Base-by-base conservation (phyloP, 2,113 vertebrate genomes). In the Holacanthus passer region DNA sequence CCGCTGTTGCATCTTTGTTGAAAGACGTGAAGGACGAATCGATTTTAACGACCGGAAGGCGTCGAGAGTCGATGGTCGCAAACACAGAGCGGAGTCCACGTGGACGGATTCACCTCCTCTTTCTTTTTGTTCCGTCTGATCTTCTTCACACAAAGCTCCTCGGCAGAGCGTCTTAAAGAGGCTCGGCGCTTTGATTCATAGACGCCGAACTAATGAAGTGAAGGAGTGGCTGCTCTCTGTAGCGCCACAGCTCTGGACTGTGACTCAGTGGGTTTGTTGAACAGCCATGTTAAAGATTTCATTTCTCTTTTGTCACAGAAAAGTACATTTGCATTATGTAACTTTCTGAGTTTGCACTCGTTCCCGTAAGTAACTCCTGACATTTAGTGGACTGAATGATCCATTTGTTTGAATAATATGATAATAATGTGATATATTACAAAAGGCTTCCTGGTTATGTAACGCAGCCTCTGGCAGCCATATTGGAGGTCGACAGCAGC, bases 391-490 rank as follows among this genome's bases (percentile, higher is more conserved):
- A 78, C 63, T 79, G 37, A 84, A 77, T 56, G 50, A 73, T 79
- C 77, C 45, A 9, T 84, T 79, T 83, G 65, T 84, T 79, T 52
- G 64, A 64, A n/a, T 53, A 37, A 55, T 41, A 12, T 55, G 64
- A 82, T 71, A 39, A 81, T 68, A 56, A 72, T 65, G 10, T 35
- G 53, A 77, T 77, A 11, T 68, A 86, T 48, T 55, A 70, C 68
- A 65, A 20, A 17, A 27, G 68, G 37, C 37, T 37, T 3, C 13
- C 2, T 27, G 62, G 72, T 90, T 82, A 58, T 81, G 24, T 73
- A 75, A 87, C 2, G 13, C n/a, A 19, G 22, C 67, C 62, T 56
- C 56, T 16, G 43, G 77, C 80, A 69, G 62, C 58, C 58, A 72
- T 16, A 53, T 45, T 48, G 63, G 72, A 72, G 31, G 58, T 39